A percentile compares a stretch with the other conserved stretches of the same genome.
Conservation (phyloP, 2,888 invertebrate genomes). For the Tineola bisselliella region DNA sequence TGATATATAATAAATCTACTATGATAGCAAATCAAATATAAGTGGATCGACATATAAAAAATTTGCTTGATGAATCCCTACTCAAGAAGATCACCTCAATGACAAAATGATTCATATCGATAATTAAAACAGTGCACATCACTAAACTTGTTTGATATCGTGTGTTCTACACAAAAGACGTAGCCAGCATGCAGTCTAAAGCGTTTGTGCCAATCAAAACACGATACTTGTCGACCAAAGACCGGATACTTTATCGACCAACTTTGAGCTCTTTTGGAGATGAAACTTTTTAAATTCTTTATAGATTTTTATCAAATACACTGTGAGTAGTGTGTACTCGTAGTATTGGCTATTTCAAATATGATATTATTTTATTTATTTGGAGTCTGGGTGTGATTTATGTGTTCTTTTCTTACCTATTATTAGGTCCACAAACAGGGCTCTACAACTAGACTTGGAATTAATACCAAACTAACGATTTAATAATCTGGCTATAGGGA, state of each 20-base stretch:
- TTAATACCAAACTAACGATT: too few relatives aligned
- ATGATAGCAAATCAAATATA: too few relatives aligned
- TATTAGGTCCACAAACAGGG: too few relatives aligned
- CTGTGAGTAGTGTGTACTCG: too few relatives aligned
- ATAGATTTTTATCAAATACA: neutral
- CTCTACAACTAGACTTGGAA: too few relatives aligned
- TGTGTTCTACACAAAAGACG: constrained; percentile 1
- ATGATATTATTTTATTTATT: neutral
- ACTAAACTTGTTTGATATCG: constrained; percentile 1
- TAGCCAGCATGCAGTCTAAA: neutral
- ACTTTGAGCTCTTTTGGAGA: neutral
- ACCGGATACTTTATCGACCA: constrained; percentile 2
- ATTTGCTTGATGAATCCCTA: too few relatives aligned
- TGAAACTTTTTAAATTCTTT: neutral
- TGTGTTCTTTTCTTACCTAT: too few relatives aligned
- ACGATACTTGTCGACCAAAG: neutral
- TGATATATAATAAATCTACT: too few relatives aligned
- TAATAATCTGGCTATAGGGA: too few relatives aligned
- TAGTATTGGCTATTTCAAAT: neutral
- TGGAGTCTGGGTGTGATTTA: too few relatives aligned
- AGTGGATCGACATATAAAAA: too few relatives aligned
- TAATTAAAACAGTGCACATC: neutral
- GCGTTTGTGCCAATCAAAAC: neutral
- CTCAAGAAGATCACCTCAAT: too few relatives aligned
- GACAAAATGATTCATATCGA: neutral